Evolutionary conservation across 1,140 invertebrate species (phyloP).

Genomic region (Drosophila takahashii): DNA sequence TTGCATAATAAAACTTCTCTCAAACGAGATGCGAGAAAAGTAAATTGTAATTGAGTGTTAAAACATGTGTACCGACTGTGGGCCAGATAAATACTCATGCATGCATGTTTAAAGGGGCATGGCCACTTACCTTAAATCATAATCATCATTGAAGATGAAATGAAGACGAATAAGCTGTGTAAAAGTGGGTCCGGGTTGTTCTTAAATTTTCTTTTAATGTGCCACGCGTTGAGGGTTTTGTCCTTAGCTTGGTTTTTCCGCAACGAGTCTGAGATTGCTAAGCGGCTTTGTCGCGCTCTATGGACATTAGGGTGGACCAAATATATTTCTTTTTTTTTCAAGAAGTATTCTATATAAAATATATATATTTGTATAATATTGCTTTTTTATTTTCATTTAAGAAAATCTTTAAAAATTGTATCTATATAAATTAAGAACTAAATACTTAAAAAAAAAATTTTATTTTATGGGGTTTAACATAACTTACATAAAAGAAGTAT

Average conservation of each 20-base stretch:
- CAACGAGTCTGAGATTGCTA: constrained; percentile 27
- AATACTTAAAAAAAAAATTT: no score
- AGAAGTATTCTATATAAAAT: no score
- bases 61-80: constrained; percentile 32
- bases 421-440: no score
- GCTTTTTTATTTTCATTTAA: no score
- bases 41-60: constrained; percentile 56
- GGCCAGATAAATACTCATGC: constrained; percentile 20
- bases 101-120: constrained; percentile 1
- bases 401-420: no score
- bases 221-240: constrained; percentile 29
- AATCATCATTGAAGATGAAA: constrained; percentile 49
- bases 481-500: no score
- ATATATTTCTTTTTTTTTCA: not conserved
- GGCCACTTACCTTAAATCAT: constrained; percentile 61
- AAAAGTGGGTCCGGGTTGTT: constrained; percentile 18
- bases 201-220: constrained; percentile 51
- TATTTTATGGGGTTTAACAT: no score
- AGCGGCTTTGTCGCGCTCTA: constrained; percentile 57
- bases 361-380: no score
- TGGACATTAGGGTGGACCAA: constrained; percentile 9
- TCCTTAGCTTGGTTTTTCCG: constrained; percentile 1
- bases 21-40: constrained; percentile 28
- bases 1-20: constrained; percentile 37
- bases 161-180: constrained; percentile 39